Evolutionary conservation across 2,797 vertebrate species (phyloP), one percentile per base, ranked within the genome.

Genomic region (Coccyzus lansbergi): DNA sequence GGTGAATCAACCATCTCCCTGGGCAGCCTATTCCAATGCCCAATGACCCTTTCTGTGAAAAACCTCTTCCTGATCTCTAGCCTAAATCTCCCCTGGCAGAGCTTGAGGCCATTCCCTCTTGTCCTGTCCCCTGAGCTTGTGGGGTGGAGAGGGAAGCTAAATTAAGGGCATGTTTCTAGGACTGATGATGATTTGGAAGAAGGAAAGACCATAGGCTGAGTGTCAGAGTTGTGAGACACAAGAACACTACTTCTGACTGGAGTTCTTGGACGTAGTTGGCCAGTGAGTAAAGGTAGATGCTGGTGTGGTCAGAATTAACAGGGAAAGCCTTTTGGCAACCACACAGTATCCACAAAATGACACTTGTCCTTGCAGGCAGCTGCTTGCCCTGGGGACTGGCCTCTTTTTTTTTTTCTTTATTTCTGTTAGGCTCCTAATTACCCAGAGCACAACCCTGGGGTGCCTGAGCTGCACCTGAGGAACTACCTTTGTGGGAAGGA

Each of bases 241-340:
- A 28, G 7, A 72, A 34, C 25, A 2, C 12, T 53, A 33, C 59
- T 42, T 17, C 59, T 58, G 15, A 2, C 8, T 33, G 51, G 49
- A 15, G 40, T 63, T 83, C 86, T 55, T 63, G 34, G 33, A 59
- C 0, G 0, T 10, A 21, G 29, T 24, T 75, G 60, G 48, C 38
- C 40, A 3, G 40, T 60, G 81, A 48, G 12, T 25, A 31, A 36
- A 69, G 29, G 38, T 28, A 53, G 18, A 9, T 72, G 59, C 33
- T 40, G 33, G 16, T 3, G 2, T 19, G 29, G 46, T 55, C n/a
- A 29, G n/a, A 88, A 55, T 55, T 65, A 7, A 15, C 81, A 81
- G 81, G 65, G 65, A 55, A 83, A 60, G 56, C 60, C 74, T 91
- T 81, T 58, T 38, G 33, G 56, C 69, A 74, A 20, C 84, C 70